These are phyloP conservation scores for Trichopria drosophilae DNA, from an alignment of 2,888 invertebrate species.

Conservation along the genomic window DNA sequence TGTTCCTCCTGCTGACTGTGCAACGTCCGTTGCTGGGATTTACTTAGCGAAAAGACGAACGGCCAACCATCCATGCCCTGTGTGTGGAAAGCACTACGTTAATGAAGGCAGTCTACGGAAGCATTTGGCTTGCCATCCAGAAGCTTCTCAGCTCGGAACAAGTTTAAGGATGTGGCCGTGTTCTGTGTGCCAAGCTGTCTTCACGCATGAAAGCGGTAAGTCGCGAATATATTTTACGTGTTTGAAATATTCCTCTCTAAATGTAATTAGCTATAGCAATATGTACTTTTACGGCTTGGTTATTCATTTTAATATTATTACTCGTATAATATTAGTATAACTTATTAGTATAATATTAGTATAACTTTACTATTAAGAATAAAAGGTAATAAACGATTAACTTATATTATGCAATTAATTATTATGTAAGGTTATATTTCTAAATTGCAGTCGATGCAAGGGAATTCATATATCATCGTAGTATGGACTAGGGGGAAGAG, in stretches of 20 bases:
- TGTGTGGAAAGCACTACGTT: constrained; percentile 94
- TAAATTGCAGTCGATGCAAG: too few species aligned
- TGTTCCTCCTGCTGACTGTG: constrained; percentile 60
- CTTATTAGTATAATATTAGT: neutral
- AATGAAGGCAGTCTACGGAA: constrained; percentile 91
- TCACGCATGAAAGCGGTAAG: constrained; percentile 92
- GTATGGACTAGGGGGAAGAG: too few species aligned
- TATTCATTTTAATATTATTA: constrained; percentile 1
- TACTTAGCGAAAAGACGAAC: constrained; percentile 92
- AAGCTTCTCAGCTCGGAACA: constrained; percentile 82
- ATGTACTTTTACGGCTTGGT: too few species aligned
- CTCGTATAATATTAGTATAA: too few species aligned
- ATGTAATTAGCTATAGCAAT: too few species aligned
- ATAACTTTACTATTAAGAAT: neutral
- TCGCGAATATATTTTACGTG: constrained; percentile 28
- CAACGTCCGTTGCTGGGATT: constrained; percentile 60
- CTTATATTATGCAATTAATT: too few species aligned
- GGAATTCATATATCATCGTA: too few species aligned
- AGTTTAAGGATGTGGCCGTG: constrained; percentile 95
- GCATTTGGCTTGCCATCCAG: constrained; percentile 91
- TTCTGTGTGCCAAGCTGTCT: constrained; percentile 92
- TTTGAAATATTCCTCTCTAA: too few species aligned
- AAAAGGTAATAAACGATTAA: neutral
- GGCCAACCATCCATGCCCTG: constrained; percentile 92
- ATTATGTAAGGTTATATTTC: too few species aligned